Percentiles rank a stretch among this genome's conserved stretches.
Conservation (phyloP, 2,113 vertebrate genomes). For the Onychorhynchus coronatus region DNA sequence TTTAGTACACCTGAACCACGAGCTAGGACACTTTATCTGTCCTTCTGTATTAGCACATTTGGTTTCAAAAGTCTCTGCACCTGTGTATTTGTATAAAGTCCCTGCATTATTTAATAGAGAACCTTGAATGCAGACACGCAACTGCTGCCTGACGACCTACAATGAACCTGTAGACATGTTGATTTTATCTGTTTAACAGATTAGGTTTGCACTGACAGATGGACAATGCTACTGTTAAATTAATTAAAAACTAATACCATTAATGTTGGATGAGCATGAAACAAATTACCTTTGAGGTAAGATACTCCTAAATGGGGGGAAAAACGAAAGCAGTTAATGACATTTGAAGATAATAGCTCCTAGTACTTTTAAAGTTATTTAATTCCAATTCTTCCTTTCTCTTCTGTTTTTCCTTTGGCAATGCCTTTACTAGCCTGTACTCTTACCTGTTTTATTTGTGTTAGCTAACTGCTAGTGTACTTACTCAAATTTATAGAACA, state of each 20-base stretch:
- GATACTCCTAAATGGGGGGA: background rate
- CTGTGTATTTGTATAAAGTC: background rate
- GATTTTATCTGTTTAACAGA: constrained; percentile 64
- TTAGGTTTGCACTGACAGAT: constrained; percentile 60
- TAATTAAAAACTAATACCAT: constrained; percentile 67
- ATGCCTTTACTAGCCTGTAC: background rate
- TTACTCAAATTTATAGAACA: background rate
- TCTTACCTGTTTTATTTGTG: background rate
- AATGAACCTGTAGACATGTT: constrained; percentile 49
- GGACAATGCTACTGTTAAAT: constrained; percentile 51
- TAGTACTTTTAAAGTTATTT: background rate
- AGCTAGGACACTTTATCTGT: background rate
- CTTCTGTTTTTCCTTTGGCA: background rate
- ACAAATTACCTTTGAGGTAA: constrained; percentile 61
- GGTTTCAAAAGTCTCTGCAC: background rate
- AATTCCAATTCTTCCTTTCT: background rate
- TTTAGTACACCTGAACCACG: background rate
- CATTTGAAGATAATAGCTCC: background rate
- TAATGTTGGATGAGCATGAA: constrained; percentile 53
- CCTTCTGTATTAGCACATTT: background rate
- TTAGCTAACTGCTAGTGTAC: background rate
- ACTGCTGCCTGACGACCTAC: constrained; percentile 27
- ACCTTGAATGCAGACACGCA: background rate
- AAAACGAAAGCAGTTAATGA: background rate
- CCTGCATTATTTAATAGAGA: constrained; percentile 28